These are phyloP conservation scores for human (Homo sapiens) DNA, from an alignment of 2,113 vertebrate species.

Conservation along the genomic window GRCh38 chr3:138997001-138997500, in stretches of 20 bases:
- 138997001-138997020: neutral
- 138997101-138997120: neutral
- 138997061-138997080: neutral
- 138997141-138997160: neutral
- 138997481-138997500: neutral
- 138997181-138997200: neutral
- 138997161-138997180: neutral
- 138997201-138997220: neutral
- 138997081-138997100: neutral
- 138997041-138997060: neutral
- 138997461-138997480: neutral
- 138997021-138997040: neutral
- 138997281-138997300: neutral
- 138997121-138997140: neutral
- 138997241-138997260: neutral
- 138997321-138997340: neutral
- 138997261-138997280: neutral
- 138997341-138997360: neutral
- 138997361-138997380: neutral
- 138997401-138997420: neutral
- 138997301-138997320: neutral
- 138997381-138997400: neutral
- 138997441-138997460: neutral
- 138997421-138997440: neutral
- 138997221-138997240: neutral